These are phyloP conservation scores for Nesidiocoris tenuis DNA, from an alignment of 2,888 invertebrate genomes.

Conservation along the genomic window DNA sequence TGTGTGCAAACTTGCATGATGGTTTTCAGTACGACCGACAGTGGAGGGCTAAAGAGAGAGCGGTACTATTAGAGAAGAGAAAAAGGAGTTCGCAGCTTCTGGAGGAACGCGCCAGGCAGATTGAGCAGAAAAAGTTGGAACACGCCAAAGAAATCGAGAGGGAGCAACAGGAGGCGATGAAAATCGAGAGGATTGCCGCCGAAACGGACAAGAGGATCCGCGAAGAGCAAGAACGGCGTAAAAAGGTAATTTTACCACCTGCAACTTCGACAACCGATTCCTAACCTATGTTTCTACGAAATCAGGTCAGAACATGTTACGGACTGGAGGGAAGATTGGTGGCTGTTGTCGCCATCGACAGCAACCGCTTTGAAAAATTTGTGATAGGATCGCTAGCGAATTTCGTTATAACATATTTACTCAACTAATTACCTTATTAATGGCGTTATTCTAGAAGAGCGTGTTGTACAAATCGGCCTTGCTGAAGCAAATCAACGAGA, in stretches of 20 bases:
- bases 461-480: slow-evolving; percentile 63
- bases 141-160: slow-evolving; percentile 45
- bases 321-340: no score
- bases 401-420: no score
- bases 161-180: slow-evolving; percentile 46
- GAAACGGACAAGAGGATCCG: slow-evolving; percentile 41
- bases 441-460: slow-evolving; percentile 50
- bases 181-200: slow-evolving; percentile 43
- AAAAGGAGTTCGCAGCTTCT: slow-evolving; percentile 59
- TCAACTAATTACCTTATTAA: no score
- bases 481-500: slow-evolving; percentile 66
- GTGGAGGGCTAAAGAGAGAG: slow-evolving; percentile 66
- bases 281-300: no score
- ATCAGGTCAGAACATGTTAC: no score
- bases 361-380: no score
- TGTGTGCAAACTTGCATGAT: not conserved
- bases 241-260: slow-evolving; percentile 44
- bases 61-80: slow-evolving; percentile 61
- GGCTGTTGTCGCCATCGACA: no score
- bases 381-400: no score
- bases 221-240: slow-evolving; percentile 44
- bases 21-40: slow-evolving; percentile 65
- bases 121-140: slow-evolving; percentile 51
- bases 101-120: slow-evolving; percentile 61
- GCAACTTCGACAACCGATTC: not conserved